These are phyloP conservation scores for Gisinianus flammeolus DNA, from an alignment of 2,888 invertebrate genomes.

Conservation along the genomic window DNA sequence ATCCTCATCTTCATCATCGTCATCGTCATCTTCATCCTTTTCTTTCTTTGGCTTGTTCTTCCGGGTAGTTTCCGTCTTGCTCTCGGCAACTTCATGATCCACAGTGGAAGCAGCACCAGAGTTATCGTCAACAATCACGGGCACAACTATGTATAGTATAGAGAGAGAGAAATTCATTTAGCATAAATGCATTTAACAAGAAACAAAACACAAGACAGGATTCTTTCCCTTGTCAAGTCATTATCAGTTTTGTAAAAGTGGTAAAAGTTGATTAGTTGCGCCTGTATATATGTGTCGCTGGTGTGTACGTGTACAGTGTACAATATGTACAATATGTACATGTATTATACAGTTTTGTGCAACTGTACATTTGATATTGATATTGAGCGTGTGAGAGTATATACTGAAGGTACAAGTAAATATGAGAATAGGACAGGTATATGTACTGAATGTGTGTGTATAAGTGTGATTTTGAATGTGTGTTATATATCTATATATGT, in stretches of 20 bases:
- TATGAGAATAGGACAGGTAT: not conserved
- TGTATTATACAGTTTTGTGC: not conserved
- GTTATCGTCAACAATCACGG: slow-evolving; percentile 42
- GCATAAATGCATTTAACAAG: not conserved
- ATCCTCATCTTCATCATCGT: slow-evolving; percentile 56
- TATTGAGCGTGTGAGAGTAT: not conserved
- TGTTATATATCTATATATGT: slow-evolving; percentile 9
- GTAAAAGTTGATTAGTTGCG: not conserved
- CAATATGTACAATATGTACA: not conserved
- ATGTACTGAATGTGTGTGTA: not conserved
- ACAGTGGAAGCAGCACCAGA: not conserved
- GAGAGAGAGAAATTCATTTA: not conserved
- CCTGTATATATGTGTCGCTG: too few species aligned
- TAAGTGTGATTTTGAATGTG: not conserved
- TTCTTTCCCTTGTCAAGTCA: too few species aligned
- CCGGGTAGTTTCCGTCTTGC: slow-evolving; percentile 33
- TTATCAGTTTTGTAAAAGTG: not conserved
- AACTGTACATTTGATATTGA: not conserved
- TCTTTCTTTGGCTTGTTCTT: slow-evolving; percentile 49
- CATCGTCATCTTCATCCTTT: slow-evolving; percentile 57
- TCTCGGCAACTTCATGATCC: slow-evolving; percentile 28
- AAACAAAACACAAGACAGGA: too few species aligned
- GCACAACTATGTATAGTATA: slow-evolving; percentile 28
- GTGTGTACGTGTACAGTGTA: not conserved
- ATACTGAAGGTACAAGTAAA: too few species aligned